A percentile compares a stretch with the other conserved stretches of the same genome.
Conservation (phyloP, 2,888 invertebrate genomes). For the Agrochola macilenta region DNA sequence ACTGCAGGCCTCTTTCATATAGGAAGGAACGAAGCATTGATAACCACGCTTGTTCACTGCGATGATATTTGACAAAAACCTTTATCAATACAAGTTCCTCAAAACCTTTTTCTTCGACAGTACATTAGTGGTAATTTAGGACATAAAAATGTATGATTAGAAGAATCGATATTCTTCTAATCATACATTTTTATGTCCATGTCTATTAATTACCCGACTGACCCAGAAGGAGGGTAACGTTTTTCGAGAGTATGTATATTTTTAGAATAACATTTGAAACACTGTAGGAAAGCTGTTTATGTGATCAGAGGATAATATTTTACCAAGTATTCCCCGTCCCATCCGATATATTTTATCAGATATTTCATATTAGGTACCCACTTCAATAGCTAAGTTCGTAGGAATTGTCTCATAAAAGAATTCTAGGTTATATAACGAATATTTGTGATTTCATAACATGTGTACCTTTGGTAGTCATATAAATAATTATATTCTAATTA, state of each 20-base stretch:
- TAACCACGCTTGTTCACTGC: not conserved
- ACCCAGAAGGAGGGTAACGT: no score
- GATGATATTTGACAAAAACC: not conserved
- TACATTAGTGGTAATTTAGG: not conserved
- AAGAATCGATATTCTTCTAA: no score
- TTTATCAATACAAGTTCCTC: no score
- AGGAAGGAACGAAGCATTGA: conserved; percentile 3
- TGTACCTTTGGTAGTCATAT: not conserved
- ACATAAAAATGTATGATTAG: not conserved
- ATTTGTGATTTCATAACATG: not conserved
- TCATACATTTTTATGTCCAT: no score
- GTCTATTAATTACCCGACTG: no score
- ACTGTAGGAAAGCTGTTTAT: not conserved
- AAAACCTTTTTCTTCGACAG: not conserved
- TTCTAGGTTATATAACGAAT: no score
- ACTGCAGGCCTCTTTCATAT: not conserved
- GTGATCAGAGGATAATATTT: not conserved
- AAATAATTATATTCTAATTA: not conserved
- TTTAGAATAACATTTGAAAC: not conserved
- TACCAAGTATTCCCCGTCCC: not conserved
- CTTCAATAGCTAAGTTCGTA: not conserved
- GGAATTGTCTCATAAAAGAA: not conserved
- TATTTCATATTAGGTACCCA: not conserved
- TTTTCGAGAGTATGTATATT: no score
- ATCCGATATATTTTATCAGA: no score